Evolutionary conservation across 2,113 vertebrate genomes (phyloP).

Genomic region (Alethe castanea): DNA sequence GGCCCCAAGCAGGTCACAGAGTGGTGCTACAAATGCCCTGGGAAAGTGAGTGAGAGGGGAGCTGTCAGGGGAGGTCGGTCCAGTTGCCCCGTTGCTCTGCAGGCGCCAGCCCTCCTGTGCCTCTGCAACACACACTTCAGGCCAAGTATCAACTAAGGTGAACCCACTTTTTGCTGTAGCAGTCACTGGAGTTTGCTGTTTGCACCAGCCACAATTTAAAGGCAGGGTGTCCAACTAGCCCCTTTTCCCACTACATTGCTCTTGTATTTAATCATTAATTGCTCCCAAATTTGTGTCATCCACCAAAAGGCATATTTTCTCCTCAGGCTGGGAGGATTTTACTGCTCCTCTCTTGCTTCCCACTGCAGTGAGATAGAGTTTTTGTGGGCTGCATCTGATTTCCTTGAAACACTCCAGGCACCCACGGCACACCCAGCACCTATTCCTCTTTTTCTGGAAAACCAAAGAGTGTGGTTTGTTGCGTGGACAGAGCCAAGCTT

Average conservation of each 20-base stretch:
- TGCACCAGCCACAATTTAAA: neutral
- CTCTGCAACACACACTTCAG: neutral
- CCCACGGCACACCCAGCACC: accelerated
- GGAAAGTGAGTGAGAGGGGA: neutral
- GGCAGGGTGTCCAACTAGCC: neutral
- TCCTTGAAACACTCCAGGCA: neutral
- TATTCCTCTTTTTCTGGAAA: neutral
- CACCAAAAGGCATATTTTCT: neutral
- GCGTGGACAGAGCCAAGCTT: neutral
- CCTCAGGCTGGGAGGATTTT: neutral
- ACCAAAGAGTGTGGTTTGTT: neutral
- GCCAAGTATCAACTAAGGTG: neutral
- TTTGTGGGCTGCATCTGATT: neutral
- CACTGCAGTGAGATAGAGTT: neutral
- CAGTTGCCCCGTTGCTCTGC: neutral
- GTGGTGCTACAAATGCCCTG: neutral
- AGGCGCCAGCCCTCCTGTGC: neutral
- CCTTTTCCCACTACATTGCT: neutral
- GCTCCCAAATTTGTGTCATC: neutral
- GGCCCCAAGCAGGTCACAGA: neutral
- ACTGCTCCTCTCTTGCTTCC: neutral
- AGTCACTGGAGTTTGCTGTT: neutral
- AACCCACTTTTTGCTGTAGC: neutral
- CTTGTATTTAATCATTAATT: neutral
- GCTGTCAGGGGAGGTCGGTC: neutral